Evolutionary conservation across 2,797 vertebrate genomes (phyloP).

Genomic region (Sebastolobus altivelis): DNA sequence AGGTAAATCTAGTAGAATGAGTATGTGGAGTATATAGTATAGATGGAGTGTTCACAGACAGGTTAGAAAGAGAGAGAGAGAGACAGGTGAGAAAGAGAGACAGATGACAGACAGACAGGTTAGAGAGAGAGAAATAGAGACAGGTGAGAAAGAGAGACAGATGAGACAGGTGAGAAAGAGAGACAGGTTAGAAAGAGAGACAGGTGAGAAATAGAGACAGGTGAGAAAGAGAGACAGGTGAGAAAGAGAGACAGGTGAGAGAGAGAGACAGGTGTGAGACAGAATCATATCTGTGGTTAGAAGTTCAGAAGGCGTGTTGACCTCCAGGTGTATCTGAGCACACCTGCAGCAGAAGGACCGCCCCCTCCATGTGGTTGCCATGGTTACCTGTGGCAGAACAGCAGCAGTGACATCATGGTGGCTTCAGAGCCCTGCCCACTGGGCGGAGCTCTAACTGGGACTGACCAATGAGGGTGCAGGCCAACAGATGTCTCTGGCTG

Average conservation of each 20-base stretch:
- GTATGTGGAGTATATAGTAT: no score
- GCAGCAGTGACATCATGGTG: constrained; percentile 66
- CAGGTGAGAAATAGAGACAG: no score
- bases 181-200: no score
- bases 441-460: background rate
- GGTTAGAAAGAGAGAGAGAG: background rate
- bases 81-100: background rate
- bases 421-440: constrained; percentile 45
- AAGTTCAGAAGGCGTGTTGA: background rate
- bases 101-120: background rate
- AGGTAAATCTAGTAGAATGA: no score
- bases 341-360: background rate
- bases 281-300: no score
- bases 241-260: no score
- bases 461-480: constrained; percentile 31
- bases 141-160: no score
- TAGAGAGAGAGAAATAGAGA: no score
- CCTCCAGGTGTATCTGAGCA: background rate
- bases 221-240: no score
- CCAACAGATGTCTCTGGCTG: constrained; percentile 28
- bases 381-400: constrained; percentile 74
- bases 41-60: no score
- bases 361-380: background rate
- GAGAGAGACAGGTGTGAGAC: background rate
- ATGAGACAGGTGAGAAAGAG: no score